phyloP scores from a whole-genome alignment of 2,113 vertebrate genomes.

The Rostratula benghalensis region DNA sequence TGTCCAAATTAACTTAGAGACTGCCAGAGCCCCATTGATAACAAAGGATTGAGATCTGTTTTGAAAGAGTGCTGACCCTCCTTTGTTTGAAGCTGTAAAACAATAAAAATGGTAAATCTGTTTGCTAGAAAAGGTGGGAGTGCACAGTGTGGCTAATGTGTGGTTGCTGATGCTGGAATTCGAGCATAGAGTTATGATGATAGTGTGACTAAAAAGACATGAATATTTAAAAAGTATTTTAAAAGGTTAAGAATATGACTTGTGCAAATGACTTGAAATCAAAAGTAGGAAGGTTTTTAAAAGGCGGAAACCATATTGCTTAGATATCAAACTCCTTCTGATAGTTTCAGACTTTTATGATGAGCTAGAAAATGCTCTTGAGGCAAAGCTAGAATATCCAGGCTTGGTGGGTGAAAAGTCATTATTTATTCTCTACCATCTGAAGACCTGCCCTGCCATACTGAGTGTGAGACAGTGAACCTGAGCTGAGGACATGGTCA shows the following conservation, averaged over 20 bases:
- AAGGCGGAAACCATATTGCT: neutral
- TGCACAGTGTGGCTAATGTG: neutral
- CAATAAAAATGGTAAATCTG: neutral
- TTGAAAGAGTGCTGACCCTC: neutral
- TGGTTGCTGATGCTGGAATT: neutral
- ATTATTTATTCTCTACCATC: neutral
- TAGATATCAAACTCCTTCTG: neutral
- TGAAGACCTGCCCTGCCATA: neutral
- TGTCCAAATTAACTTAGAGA: neutral
- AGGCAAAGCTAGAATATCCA: neutral
- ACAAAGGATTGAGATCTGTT: neutral
- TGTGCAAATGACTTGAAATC: neutral
- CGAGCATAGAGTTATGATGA: neutral
- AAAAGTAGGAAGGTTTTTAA: neutral
- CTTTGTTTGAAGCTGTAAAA: neutral
- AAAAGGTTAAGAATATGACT: neutral
- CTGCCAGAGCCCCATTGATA: neutral
- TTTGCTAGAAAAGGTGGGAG: neutral
- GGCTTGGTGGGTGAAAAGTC: neutral
- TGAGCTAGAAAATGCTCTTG: neutral
- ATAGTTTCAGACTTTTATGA: neutral
- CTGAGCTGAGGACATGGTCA: neutral
- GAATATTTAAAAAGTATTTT: neutral
- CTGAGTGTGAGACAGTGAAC: neutral
- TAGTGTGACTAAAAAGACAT: neutral